These are phyloP conservation scores for Tapera naevia DNA, from an alignment of 2,797 vertebrate genomes.

Conservation along the genomic window DNA sequence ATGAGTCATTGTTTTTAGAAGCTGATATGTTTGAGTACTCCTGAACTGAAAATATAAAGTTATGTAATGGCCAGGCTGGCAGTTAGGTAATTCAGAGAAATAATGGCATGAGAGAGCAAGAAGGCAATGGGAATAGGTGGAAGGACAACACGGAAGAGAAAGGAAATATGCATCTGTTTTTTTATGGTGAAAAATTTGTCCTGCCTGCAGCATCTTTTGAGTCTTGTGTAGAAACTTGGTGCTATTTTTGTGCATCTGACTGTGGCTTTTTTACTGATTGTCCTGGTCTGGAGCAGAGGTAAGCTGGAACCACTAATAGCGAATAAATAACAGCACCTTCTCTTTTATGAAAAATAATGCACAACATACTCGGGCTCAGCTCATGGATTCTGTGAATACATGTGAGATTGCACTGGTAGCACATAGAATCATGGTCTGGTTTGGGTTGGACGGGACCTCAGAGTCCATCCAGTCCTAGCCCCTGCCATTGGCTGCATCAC, in stretches of 20 bases:
- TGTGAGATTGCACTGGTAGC: not conserved
- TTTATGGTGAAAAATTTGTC: not conserved
- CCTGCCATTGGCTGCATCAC: too few relatives aligned
- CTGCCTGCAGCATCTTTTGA: not conserved
- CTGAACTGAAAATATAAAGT: not conserved
- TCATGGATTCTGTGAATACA: not conserved
- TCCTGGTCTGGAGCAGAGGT: not conserved
- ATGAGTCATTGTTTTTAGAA: not conserved
- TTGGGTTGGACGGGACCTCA: too few relatives aligned
- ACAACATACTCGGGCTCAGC: not conserved
- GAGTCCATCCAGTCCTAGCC: too few relatives aligned
- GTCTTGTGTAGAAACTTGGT: not conserved
- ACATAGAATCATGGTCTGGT: not conserved
- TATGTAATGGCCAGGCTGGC: not conserved
- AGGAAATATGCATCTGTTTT: not conserved
- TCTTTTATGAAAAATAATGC: not conserved
- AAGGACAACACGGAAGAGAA: not conserved
- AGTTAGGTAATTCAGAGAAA: not conserved
- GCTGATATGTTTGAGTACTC: not conserved
- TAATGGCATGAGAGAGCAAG: not conserved
- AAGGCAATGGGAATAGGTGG: not conserved
- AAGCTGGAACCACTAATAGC: not conserved
- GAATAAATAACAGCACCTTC: not conserved
- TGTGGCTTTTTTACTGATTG: not conserved
- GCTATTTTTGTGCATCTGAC: not conserved